phyloP scores from a whole-genome alignment of 2,797 vertebrate species.

The Pseudomugil gertrudae region DNA sequence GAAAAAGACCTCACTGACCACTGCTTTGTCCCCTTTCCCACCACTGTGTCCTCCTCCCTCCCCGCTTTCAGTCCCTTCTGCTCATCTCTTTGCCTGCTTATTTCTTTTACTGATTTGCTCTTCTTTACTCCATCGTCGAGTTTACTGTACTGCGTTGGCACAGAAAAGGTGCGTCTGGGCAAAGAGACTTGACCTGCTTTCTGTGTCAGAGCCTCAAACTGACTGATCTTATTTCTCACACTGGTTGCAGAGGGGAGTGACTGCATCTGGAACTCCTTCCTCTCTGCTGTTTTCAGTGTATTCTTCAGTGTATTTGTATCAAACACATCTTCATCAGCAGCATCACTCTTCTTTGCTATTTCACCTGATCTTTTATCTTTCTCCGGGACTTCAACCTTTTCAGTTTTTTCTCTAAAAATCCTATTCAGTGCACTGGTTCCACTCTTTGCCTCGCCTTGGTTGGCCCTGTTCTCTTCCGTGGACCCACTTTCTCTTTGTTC shows the following conservation, averaged over 20 bases:
- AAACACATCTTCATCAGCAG: conserved; percentile 57
- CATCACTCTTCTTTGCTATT: conserved; percentile 12
- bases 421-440: neutral
- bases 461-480: neutral
- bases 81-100: conserved; percentile 33
- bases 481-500: conserved; percentile 15
- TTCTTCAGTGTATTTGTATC: conserved; percentile 39
- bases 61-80: conserved; percentile 31
- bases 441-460: conserved; percentile 3
- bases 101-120: conserved; percentile 54
- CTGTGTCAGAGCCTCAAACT: conserved; percentile 81
- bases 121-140: conserved; percentile 43
- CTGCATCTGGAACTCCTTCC: conserved; percentile 28
- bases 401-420: conserved; percentile 6
- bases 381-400: conserved; percentile 9
- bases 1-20: conserved; percentile 58
- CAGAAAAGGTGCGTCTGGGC: conserved; percentile 70
- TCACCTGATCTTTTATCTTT: conserved; percentile 14
- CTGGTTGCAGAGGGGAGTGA: conserved; percentile 51
- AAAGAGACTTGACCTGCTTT: conserved; percentile 31
- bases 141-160: conserved; percentile 49
- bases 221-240: conserved; percentile 83
- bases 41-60: conserved; percentile 7
- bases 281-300: conserved; percentile 32
- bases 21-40: conserved; percentile 32